These are phyloP conservation scores for Linyphia triangularis DNA, from an alignment of 2,888 invertebrate species.

Conservation along the genomic window DNA sequence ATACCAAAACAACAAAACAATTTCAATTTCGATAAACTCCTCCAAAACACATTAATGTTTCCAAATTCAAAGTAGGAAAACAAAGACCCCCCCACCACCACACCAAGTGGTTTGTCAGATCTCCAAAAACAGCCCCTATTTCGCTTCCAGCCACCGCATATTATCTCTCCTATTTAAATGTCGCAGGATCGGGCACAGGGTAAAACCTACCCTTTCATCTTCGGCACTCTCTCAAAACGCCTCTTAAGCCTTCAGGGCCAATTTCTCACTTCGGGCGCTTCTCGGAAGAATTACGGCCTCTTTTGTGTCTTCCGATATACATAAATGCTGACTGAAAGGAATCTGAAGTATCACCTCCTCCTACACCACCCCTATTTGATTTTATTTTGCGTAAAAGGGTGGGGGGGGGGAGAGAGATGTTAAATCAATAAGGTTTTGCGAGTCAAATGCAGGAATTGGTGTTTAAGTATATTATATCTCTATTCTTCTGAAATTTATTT, in stretches of 20 bases:
- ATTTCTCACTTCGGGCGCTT: slow-evolving; percentile 21
- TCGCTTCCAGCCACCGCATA: not conserved
- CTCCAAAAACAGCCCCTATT: not conserved
- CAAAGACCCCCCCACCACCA: not conserved
- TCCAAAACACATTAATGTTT: not conserved
- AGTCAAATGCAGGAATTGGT: too few relatives aligned
- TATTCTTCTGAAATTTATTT: too few relatives aligned
- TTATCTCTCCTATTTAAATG: slow-evolving; percentile 23
- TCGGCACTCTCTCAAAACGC: slow-evolving; percentile 19
- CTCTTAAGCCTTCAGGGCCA: slow-evolving; percentile 12
- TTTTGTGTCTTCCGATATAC: slow-evolving; percentile 11
- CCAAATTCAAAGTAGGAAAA: not conserved
- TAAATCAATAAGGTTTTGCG: too few relatives aligned
- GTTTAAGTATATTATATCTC: too few relatives aligned
- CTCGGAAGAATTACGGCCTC: slow-evolving; percentile 14
- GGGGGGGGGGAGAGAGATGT: not conserved
- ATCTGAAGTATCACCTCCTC: slow-evolving; percentile 28
- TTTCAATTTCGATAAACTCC: too few relatives aligned
- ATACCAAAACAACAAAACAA: too few relatives aligned
- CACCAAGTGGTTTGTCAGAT: not conserved
- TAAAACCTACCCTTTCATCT: not conserved
- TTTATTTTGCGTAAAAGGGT: slow-evolving; percentile 26
- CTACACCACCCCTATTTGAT: not conserved
- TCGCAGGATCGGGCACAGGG: not conserved
- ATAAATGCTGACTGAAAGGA: slow-evolving; percentile 56